Percentiles rank a stretch among this genome's conserved stretches.
phyloP scores from a whole-genome alignment of 2,888 invertebrate species.

The Aquatica leii region DNA sequence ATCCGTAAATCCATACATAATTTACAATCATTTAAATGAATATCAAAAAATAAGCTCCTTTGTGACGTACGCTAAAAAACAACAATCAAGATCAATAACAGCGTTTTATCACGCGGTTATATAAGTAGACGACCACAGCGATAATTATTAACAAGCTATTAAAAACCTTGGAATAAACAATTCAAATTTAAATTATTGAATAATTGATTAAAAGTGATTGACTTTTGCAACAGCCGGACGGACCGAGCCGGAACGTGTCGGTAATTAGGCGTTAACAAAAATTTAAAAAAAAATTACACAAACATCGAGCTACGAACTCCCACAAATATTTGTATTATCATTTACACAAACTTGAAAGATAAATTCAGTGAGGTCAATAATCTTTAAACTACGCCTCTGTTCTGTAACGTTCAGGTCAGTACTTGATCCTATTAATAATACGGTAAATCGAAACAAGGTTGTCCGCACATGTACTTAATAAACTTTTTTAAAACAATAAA shows the following conservation, averaged over 20 bases:
- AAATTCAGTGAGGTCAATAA: conserved; percentile 6
- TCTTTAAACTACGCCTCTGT: conserved; percentile 5
- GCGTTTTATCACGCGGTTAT: conserved; percentile 24
- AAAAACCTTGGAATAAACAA: conserved; percentile 20
- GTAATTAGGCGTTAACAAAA: background rate
- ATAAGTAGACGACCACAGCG: conserved; percentile 15
- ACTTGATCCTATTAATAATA: background rate
- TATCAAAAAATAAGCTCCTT: conserved; percentile 1
- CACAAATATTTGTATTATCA: conserved; percentile 12
- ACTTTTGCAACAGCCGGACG: background rate
- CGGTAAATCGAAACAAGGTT: background rate
- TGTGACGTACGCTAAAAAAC: conserved; percentile 15
- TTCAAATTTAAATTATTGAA: conserved; percentile 20
- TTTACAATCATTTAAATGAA: background rate
- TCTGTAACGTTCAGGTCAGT: background rate
- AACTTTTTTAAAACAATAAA: conserved; percentile 5
- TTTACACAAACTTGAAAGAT: conserved; percentile 8
- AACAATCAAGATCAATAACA: conserved; percentile 27
- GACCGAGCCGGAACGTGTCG: too few species aligned
- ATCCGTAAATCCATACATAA: conserved; percentile 11
- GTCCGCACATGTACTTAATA: background rate
- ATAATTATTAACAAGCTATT: conserved; percentile 20
- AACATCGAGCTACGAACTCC: background rate
- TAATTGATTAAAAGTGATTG: conserved; percentile 15
- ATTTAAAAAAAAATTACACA: conserved; percentile 4